Percentiles rank a stretch among this genome's conserved stretches.
These are phyloP conservation scores for Smittia sp. DNA, from an alignment of 2,888 invertebrate species.

Conservation along the genomic window DNA sequence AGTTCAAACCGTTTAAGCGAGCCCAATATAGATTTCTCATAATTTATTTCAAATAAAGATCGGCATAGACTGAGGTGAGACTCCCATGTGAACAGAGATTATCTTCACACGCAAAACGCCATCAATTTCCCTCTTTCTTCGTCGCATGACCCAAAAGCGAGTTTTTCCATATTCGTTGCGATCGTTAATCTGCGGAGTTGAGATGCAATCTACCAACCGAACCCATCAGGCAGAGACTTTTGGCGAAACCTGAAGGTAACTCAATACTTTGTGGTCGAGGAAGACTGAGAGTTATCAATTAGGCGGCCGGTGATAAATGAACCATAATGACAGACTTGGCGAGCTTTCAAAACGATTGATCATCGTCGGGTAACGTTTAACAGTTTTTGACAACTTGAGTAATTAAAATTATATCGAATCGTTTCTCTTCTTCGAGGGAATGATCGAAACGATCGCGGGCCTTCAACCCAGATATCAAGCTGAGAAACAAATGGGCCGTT, in stretches of 20 bases:
- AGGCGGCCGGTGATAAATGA: conserved; percentile 22
- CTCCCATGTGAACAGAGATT: not conserved
- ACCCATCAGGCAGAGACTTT: not conserved
- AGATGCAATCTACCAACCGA: not conserved
- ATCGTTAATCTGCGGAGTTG: not conserved
- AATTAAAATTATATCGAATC: not conserved
- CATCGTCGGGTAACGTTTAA: not conserved
- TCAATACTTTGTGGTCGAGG: not conserved
- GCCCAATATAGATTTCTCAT: conserved; percentile 6
- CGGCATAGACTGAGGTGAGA: not conserved
- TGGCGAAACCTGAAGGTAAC: not conserved
- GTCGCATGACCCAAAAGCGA: not conserved
- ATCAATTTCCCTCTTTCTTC: not conserved
- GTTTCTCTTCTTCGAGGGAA: not conserved
- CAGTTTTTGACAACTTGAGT: not conserved
- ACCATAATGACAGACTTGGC: conserved; percentile 22
- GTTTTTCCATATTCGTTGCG: conserved; percentile 7
- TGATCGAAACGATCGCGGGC: not conserved
- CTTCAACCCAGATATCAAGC: not conserved
- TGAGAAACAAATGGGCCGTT: not conserved
- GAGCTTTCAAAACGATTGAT: conserved; percentile 12
- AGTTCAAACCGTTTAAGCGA: conserved; percentile 16
- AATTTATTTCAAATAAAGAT: not conserved
- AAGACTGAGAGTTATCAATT: conserved; percentile 28
- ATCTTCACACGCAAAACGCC: conserved; percentile 4